Base-by-base conservation (phyloP, 2,113 vertebrate species). In the Rhinoderma darwinii region DNA sequence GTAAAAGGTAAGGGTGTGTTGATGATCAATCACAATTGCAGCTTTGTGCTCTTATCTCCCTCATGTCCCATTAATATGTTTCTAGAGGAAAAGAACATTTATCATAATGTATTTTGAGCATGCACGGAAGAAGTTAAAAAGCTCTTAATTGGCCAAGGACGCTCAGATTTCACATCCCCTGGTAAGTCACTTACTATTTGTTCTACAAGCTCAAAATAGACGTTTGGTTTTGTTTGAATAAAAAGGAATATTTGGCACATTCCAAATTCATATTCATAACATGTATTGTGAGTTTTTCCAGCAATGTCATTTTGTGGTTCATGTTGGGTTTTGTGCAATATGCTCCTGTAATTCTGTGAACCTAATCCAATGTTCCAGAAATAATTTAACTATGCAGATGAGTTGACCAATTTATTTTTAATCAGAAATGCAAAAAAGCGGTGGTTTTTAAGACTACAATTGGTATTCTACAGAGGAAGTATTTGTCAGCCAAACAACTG, bases 341-440 rank as follows among this genome's bases (percentile, higher is more conserved):
- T 77, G 73, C 39, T 84, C 72, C 51, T 84, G 39, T 54, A 74
- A 76, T 44, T 76, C 51, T 63, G 59, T 79, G 44, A 77, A 77
- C 56, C 73, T 78, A 66, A 76, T 85, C 41, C 74, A 85, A 54
- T 86, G 84, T 86, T 86, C 74, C 75, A 70, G 59, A 86, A 86
- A 80, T 72, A 80, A 56, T 59, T 44, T 56, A 80, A 78, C 61
- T 80, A 81, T 81, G 47, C 63, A 81, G 84, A 86, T 86, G n/a
- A n/a, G n/a, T n/a, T n/a, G 32, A 86, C 75, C 74, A 86, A 79
- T 86, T 68, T 86, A 78, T 79, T 86, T 86, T 50, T 59, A 79
- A 86, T 77, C 56, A 77, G 54, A 37, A 32, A 68, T 39, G 12
- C 39, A 66, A 78, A 85, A 78, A 59, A 30, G 35, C 51, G 20